Evolutionary conservation across 1,140 invertebrate species (phyloP), one percentile per base, ranked within the genome.

Genomic region (Ctenoplectra terminalis): DNA sequence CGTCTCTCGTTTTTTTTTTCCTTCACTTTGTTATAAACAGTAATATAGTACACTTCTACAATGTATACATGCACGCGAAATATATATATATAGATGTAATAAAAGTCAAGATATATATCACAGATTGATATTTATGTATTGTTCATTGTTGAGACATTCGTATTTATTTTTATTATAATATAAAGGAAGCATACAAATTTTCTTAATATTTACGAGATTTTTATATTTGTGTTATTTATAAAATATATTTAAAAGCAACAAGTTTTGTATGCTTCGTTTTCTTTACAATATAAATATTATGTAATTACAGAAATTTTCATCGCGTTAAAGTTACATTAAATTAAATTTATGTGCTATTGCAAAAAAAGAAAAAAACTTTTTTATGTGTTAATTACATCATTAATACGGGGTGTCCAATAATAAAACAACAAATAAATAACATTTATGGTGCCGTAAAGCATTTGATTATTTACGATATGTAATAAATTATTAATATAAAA

Each of bases 401-500:
- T 48, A 31, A 0, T n/a, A n/a, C 34, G 8, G 6, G 23, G 29
- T 4, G 9, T n/a, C 4, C 17, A 48, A 60, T 34, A 26, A 37
- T 29, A 46, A 34, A 74, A 17, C 1, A 31, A 34, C 6, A 50
- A 75, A 64, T 63, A 75, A 52, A 50, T 4, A 43, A 40, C 40
- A 52, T 40, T 48, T 29, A 52, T 5, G 23, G 5, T 15, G 31
- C 23, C 13, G 6, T 50, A 6, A 50, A 61, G 1, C 15, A 40
- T 61, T 50, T 23, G 54, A 37, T 60, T 48, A 48, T 71, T 40
- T 29, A 52, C 43, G 3, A 23, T 54, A n/a, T 29, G 1, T 7
- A 67, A 67, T 76, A 76, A 78, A 71, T 54, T 78, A 60, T 31
- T 69, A 17, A 61, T 63, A 79, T 52, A 54, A 52, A 79, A 79